Base-by-base conservation (phyloP, 2,888 invertebrate species). In the Lithodes maja region DNA sequence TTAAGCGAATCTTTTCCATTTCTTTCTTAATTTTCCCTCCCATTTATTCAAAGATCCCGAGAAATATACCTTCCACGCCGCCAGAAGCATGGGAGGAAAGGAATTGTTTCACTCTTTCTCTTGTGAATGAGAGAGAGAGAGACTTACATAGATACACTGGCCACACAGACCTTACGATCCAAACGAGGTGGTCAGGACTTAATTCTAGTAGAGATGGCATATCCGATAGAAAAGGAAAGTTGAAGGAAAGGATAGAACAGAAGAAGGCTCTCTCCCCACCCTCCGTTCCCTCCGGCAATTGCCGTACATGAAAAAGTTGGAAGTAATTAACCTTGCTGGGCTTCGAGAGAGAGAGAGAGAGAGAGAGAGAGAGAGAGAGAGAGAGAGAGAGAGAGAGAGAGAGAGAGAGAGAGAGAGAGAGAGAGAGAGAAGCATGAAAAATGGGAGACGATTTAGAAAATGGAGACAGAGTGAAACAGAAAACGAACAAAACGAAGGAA, bases 201-300 rank as follows among this genome's bases (percentile, higher is more conserved):
- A n/a, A n/a, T n/a, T n/a, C n/a, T n/a, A n/a, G n/a, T n/a, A n/a
- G n/a, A n/a, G n/a, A n/a, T n/a, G n/a, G n/a, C n/a, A n/a, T n/a
- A n/a, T n/a, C n/a, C n/a, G n/a, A n/a, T n/a, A n/a, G n/a, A n/a
- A n/a, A n/a, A n/a, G n/a, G n/a, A n/a, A n/a, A n/a, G 55, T 9
- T 2, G n/a, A 53, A 17, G n/a, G n/a, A 5, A 53, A 79, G 53
- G 53, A 53, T 52, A 7, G 54, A 79, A n/a, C 3, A 50, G 3
- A 52, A 78, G 77, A 52, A 78, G 52, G 77, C 71, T 71, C 71
- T 71, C 71, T 15, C 71, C n/a, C 71, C n/a, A 55, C 9, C 55
- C 9, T 5, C 9, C 71, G 12, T 3, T 71, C 71, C n/a, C 9
- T 71, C n/a, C 3, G n/a, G n/a, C n/a, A n/a, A n/a, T n/a, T n/a